Evolutionary conservation across 2,888 invertebrate species (phyloP), one percentile per base, ranked within the genome.

Genomic region (Plagodis pulveraria): DNA sequence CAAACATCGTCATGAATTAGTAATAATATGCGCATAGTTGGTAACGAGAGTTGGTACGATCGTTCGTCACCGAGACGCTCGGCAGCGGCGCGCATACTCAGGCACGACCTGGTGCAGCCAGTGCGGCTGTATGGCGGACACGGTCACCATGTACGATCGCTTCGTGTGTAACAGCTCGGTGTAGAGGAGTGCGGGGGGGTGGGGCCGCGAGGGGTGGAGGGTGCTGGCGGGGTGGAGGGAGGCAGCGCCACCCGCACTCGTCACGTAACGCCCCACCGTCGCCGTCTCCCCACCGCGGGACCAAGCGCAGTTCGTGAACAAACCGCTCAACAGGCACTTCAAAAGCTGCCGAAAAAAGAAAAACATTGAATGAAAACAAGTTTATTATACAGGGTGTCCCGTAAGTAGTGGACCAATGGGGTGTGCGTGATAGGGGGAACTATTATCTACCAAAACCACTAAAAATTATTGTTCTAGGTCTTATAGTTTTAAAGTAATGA

Each of bases 291-390:
- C 94, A 71, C 96, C 95, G 0, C 90, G 90, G 32, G 97, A 84
- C 88, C 97, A 96, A 4, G 98, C 98, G 68, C 97, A 94, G 87
- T 98, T 98, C 80, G 96, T 96, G 81, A 96, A 97, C 55, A 98
- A 89, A 0, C 98, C 98, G 55, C 95, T 94, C 9, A 97, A 80
- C 36, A 99, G 87, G 81, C 98, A 97, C 83, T 96, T 97, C 56
- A 98, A 90, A 52, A 93, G 62, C 93, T 93, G 40, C 5, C 38
- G 8, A 40, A 5, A 10, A 10, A 10, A 9, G 5, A 0, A 10
- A 9, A 40, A 8, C 5, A 7, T 36, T 5, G 8, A 36, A 7
- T 6, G 36, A 36, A 35, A 7, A 7, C 35, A 35, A n/a, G n/a
- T n/a, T n/a, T n/a, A n/a, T n/a, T n/a, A n/a, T n/a, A n/a, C n/a